These are phyloP conservation scores for Sericinus montela DNA, from an alignment of 2,888 invertebrate species.

Conservation along the genomic window DNA sequence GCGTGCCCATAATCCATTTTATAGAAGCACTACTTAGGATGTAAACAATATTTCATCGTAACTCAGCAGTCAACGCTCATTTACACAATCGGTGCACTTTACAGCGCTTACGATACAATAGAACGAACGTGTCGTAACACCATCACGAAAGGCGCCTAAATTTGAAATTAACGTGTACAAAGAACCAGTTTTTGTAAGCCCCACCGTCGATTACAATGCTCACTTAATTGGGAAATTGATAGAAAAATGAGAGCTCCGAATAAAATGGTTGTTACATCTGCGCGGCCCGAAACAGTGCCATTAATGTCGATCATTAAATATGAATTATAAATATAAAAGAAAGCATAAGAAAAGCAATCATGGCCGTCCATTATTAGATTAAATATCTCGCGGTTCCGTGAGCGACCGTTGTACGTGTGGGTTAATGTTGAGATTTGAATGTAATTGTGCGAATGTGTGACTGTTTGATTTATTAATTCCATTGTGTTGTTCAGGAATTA, in stretches of 20 bases:
- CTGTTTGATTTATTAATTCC: constrained; percentile 19
- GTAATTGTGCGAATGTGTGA: constrained; percentile 10
- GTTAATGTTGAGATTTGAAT: constrained; percentile 18
- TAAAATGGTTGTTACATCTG: constrained; percentile 38
- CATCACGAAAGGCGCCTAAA: constrained; percentile 71
- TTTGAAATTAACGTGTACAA: constrained; percentile 74
- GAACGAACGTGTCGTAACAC: constrained; percentile 61
- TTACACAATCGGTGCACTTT: constrained; percentile 64
- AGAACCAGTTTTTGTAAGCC: constrained; percentile 40
- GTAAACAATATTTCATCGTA: constrained; percentile 29
- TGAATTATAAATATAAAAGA: constrained; percentile 77
- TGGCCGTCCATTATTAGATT: constrained; percentile 67
- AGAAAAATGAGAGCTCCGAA: constrained; percentile 40
- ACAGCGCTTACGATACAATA: constrained; percentile 59
- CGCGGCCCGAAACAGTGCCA: constrained; percentile 62
- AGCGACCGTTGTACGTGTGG: constrained; percentile 26
- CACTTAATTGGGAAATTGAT: constrained; percentile 18
- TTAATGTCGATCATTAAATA: constrained; percentile 78
- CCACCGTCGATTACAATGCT: constrained; percentile 15
- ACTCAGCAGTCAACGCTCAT: constrained; percentile 46
- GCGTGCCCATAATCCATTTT: constrained; percentile 5
- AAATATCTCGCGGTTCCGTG: constrained; percentile 56
- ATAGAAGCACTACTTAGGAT: constrained; percentile 9
- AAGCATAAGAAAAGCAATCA: constrained; percentile 74
- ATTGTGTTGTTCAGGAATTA: constrained; percentile 3